phyloP scores from a whole-genome alignment of 2,888 invertebrate species.

The Harpalus rufipes region DNA sequence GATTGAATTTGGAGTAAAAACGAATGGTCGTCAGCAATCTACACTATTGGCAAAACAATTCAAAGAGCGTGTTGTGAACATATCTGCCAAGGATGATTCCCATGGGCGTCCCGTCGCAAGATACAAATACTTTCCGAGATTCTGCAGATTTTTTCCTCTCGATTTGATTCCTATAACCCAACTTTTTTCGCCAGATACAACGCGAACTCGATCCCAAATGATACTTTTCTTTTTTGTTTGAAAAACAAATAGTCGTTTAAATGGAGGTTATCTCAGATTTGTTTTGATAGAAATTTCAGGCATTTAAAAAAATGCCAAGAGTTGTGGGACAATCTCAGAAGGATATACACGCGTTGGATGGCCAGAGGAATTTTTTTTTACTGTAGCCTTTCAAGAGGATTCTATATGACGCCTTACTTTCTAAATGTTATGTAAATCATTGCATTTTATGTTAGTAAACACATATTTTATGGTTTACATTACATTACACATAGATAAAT shows the following conservation, averaged over 20 bases:
- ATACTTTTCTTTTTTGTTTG: slow-evolving; percentile 48
- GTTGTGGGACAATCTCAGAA: slow-evolving; percentile 37
- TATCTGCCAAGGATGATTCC: slow-evolving; percentile 36
- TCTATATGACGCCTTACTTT: slow-evolving; percentile 10
- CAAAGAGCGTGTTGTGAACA: slow-evolving; percentile 33
- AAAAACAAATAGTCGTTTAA: slow-evolving; percentile 53
- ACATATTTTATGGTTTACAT: neutral
- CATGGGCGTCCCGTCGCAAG: slow-evolving; percentile 46
- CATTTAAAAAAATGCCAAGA: slow-evolving; percentile 45
- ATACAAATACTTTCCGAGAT: slow-evolving; percentile 55
- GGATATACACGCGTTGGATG: slow-evolving; percentile 21
- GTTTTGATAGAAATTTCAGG: slow-evolving; percentile 52
- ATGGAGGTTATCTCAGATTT: slow-evolving; percentile 52
- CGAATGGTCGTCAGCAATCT: neutral
- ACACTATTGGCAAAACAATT: neutral
- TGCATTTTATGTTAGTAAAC: neutral
- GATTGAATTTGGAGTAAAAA: slow-evolving; percentile 13
- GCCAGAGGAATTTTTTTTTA: neutral
- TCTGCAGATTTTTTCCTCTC: slow-evolving; percentile 47
- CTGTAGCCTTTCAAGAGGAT: neutral
- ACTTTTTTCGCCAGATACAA: slow-evolving; percentile 50
- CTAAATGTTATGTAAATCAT: neutral
- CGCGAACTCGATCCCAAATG: slow-evolving; percentile 42
- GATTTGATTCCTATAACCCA: slow-evolving; percentile 50
- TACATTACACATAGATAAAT: neutral